Conservation (phyloP, 2,888 invertebrate genomes). For the Drosophila macrospina region DNA sequence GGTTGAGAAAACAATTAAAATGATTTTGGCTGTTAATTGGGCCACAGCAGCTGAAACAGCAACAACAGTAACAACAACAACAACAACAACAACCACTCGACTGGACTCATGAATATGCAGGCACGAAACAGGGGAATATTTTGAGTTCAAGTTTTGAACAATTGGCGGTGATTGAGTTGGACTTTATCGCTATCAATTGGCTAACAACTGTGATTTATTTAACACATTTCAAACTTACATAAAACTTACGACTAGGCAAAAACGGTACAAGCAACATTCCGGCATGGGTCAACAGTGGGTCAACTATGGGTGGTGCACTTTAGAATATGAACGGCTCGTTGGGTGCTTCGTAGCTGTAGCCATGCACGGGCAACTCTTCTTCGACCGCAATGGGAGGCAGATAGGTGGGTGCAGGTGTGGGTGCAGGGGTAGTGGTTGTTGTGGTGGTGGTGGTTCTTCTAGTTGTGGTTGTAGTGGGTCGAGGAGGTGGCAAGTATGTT, state of each 20-base stretch:
- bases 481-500: constrained; percentile 61
- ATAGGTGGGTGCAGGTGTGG: constrained; percentile 69
- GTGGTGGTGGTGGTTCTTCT: constrained; percentile 54
- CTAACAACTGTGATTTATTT: constrained; percentile 72
- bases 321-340: constrained; percentile 65
- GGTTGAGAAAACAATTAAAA: constrained; percentile 53
- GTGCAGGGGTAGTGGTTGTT: constrained; percentile 61
- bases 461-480: constrained; percentile 47
- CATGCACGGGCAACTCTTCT: constrained; percentile 52
- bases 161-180: constrained; percentile 67
- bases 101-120: constrained; percentile 70
- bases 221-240: constrained; percentile 57
- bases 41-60: constrained; percentile 19
- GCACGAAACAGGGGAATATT: constrained; percentile 41
- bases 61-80: constrained; percentile 5
- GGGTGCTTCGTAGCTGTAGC: constrained; percentile 69
- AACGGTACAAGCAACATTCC: constrained; percentile 63
- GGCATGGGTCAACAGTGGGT: constrained; percentile 36
- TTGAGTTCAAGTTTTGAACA: constrained; percentile 42
- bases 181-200: constrained; percentile 40
- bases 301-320: constrained; percentile 11
- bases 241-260: constrained; percentile 49
- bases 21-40: constrained; percentile 57
- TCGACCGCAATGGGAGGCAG: constrained; percentile 65
- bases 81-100: neutral